A percentile compares a stretch with the other conserved stretches of the same genome.
Conservation (phyloP, 2,888 invertebrate genomes). For the Eumacrocentrus americanus region DNA sequence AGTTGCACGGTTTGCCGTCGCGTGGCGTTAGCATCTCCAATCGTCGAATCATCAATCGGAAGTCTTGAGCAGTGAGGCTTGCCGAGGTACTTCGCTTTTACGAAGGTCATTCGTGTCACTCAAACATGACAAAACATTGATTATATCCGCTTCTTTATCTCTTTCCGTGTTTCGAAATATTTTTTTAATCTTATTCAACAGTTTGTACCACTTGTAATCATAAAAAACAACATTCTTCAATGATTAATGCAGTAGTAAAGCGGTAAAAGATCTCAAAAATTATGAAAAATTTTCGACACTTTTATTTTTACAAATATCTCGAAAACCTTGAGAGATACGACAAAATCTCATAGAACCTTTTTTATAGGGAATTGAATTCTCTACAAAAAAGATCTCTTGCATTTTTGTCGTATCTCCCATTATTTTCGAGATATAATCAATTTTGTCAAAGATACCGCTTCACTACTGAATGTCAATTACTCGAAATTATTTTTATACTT, state of each 20-base stretch:
- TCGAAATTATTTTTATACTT: background rate
- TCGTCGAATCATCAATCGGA: conserved; percentile 25
- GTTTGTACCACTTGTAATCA: too few relatives aligned
- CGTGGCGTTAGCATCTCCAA: conserved; percentile 50
- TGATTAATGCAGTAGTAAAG: too few relatives aligned
- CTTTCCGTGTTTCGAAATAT: too few relatives aligned
- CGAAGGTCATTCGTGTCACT: background rate
- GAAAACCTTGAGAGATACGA: background rate
- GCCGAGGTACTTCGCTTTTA: too few relatives aligned
- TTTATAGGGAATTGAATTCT: background rate
- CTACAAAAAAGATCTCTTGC: background rate
- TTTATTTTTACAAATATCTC: too few relatives aligned
- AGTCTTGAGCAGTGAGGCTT: background rate
- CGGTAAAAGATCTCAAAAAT: too few relatives aligned
- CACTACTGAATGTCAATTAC: background rate
- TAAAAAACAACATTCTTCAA: too few relatives aligned
- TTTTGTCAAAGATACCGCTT: background rate
- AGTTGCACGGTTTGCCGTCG: conserved; percentile 51
- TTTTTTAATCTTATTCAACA: too few relatives aligned
- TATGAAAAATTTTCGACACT: too few relatives aligned
- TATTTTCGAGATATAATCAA: background rate
- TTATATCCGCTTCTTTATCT: too few relatives aligned
- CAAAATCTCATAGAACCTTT: background rate
- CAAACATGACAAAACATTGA: too few relatives aligned
- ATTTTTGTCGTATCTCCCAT: background rate